phyloP scores from a whole-genome alignment of 1,140 invertebrate species.

The Mylabris phalerata region DNA sequence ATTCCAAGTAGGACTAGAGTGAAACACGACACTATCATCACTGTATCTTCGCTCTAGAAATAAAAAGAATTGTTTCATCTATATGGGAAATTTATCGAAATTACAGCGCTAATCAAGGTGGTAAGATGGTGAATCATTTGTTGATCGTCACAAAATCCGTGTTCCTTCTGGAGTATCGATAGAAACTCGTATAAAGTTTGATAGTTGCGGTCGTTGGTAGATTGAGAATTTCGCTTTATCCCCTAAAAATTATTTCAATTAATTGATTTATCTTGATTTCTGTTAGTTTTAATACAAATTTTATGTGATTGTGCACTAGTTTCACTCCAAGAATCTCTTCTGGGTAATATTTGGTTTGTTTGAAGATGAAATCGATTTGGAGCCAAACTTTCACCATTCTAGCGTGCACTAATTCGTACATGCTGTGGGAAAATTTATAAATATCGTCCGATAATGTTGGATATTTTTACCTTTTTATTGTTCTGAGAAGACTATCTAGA shows the following conservation, averaged over 20 bases:
- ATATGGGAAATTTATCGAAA: neutral
- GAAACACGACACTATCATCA: neutral
- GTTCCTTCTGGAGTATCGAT: neutral
- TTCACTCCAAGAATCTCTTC: slow-evolving; percentile 2
- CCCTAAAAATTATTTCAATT: too few species aligned
- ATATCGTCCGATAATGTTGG: neutral
- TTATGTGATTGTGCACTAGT: neutral
- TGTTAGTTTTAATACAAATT: too few species aligned
- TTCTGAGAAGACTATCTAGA: slow-evolving; percentile 4
- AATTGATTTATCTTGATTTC: too few species aligned
- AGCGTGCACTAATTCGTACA: slow-evolving; percentile 16
- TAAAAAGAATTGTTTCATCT: neutral
- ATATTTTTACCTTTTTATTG: slow-evolving; percentile 2
- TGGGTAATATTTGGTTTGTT: slow-evolving; percentile 4
- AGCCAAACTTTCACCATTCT: slow-evolving; percentile 21
- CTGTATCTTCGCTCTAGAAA: slow-evolving; percentile 12
- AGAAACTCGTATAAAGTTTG: neutral
- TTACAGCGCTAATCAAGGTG: neutral
- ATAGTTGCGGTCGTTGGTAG: slow-evolving; percentile 1
- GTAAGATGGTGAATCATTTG: neutral
- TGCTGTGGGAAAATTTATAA: neutral
- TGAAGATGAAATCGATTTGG: slow-evolving; percentile 16
- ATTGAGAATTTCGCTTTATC: neutral
- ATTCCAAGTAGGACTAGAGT: slow-evolving; percentile 6
- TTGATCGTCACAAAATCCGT: neutral